A percentile compares a stretch with the other conserved stretches of the same genome.
Evolutionary conservation across 2,797 vertebrate species (phyloP).

Genomic region (Tragopan temminckii): DNA sequence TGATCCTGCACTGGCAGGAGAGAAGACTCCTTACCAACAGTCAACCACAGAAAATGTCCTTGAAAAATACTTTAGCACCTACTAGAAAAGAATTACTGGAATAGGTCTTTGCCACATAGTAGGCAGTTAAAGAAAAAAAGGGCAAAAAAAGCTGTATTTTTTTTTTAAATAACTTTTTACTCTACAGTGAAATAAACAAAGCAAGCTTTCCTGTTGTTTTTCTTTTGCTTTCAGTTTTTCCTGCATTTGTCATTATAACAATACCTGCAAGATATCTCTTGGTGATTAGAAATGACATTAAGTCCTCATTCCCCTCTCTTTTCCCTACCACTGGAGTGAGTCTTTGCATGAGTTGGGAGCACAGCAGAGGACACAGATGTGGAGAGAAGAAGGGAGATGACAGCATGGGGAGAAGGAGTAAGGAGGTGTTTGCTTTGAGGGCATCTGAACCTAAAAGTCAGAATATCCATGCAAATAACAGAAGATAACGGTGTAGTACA

Average conservation of each 20-base stretch:
- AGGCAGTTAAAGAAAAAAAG: not conserved
- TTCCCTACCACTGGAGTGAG: not conserved
- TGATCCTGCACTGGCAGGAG: not conserved
- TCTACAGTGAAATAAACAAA: not conserved
- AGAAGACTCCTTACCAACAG: not conserved
- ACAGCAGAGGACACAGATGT: not conserved
- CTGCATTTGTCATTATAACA: not conserved
- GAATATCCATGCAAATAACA: not conserved
- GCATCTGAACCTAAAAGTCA: not conserved
- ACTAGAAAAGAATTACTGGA: not conserved
- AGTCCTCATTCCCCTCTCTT: not conserved
- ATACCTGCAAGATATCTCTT: not conserved
- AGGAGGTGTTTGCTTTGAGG: not conserved
- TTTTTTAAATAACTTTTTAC: not conserved
- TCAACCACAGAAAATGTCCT: not conserved
- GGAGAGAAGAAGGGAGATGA: not conserved
- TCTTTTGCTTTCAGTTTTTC: not conserved
- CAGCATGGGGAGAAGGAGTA: not conserved
- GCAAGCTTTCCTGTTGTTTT: not conserved
- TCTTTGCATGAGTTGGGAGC: not conserved
- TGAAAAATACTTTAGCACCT: slow-evolving; percentile 16
- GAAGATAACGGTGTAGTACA: not conserved
- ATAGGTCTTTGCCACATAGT: not conserved
- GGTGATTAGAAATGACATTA: not conserved
- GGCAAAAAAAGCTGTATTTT: not conserved